These are phyloP conservation scores for Heteromurus nitidus DNA, from an alignment of 2,888 invertebrate genomes.

Conservation along the genomic window DNA sequence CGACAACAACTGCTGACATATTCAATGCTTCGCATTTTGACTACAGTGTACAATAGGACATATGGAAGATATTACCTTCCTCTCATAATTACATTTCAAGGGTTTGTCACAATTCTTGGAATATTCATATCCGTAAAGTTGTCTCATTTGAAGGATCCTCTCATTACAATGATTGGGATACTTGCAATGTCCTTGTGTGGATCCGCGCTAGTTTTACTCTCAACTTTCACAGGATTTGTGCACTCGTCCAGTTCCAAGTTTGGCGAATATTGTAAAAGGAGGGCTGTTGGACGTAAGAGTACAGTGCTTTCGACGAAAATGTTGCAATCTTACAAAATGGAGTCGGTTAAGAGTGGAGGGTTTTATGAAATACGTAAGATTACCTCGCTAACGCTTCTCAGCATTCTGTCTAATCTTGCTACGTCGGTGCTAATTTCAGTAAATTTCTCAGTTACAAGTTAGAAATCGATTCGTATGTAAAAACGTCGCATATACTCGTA, in stretches of 20 bases:
- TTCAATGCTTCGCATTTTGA: slow-evolving; percentile 6
- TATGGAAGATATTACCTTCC: slow-evolving; percentile 7
- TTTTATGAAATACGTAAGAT: slow-evolving; percentile 4
- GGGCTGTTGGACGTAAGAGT: neutral
- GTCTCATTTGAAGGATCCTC: neutral
- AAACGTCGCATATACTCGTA: no score
- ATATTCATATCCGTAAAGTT: slow-evolving; percentile 4
- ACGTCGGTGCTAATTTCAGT: neutral
- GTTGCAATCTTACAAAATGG: neutral
- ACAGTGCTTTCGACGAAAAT: neutral
- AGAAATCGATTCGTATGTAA: no score
- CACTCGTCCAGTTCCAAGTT: slow-evolving; percentile 3
- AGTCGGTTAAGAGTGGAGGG: slow-evolving; percentile 7
- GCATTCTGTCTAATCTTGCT: slow-evolving; percentile 3
- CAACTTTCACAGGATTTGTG: neutral
- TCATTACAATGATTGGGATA: neutral
- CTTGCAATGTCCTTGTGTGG: neutral
- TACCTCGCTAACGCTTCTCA: slow-evolving; percentile 3
- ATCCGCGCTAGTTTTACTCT: neutral
- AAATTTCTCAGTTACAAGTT: neutral
- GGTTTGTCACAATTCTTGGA: neutral
- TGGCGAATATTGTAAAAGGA: neutral
- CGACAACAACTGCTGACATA: neutral
- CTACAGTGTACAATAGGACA: slow-evolving; percentile 24
- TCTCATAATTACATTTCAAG: neutral